Percentiles rank a stretch among this genome's conserved stretches.
These are phyloP conservation scores for Macrophya annulata DNA, from an alignment of 2,888 invertebrate species.

Conservation along the genomic window DNA sequence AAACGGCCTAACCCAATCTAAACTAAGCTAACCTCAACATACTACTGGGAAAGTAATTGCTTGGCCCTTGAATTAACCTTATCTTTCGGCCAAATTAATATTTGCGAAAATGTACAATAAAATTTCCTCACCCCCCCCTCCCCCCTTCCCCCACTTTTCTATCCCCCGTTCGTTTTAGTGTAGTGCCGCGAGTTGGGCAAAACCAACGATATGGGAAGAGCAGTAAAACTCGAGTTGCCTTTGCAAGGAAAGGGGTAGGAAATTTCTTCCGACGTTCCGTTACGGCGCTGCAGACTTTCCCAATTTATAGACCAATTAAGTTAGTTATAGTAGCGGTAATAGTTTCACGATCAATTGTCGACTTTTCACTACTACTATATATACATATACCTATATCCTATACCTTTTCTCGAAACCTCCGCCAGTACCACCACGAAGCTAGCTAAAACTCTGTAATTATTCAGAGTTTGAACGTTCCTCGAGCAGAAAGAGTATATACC, in stretches of 20 bases:
- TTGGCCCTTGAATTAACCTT: slow-evolving; percentile 48
- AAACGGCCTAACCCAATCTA: slow-evolving; percentile 31
- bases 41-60: slow-evolving; percentile 52
- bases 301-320: slow-evolving; percentile 52
- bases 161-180: neutral
- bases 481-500: slow-evolving; percentile 21
- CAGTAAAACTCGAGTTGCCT: slow-evolving; percentile 39
- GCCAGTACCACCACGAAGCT: neutral
- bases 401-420: slow-evolving; percentile 3
- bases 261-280: slow-evolving; percentile 43
- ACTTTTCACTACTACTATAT: slow-evolving; percentile 20
- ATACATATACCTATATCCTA: neutral
- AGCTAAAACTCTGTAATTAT: slow-evolving; percentile 25
- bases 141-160: too few relatives aligned
- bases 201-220: slow-evolving; percentile 14
- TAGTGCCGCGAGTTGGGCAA: neutral
- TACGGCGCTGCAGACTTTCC: slow-evolving; percentile 38
- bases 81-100: slow-evolving; percentile 51
- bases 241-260: neutral
- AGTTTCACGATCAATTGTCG: slow-evolving; percentile 53
- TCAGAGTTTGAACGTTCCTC: neutral
- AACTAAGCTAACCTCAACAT: slow-evolving; percentile 54
- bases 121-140: slow-evolving; percentile 4
- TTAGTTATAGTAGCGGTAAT: slow-evolving; percentile 49
- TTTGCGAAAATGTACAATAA: slow-evolving; percentile 51